Base-by-base conservation (phyloP, 2,888 invertebrate species). In the Meliscaeva auricollis region DNA sequence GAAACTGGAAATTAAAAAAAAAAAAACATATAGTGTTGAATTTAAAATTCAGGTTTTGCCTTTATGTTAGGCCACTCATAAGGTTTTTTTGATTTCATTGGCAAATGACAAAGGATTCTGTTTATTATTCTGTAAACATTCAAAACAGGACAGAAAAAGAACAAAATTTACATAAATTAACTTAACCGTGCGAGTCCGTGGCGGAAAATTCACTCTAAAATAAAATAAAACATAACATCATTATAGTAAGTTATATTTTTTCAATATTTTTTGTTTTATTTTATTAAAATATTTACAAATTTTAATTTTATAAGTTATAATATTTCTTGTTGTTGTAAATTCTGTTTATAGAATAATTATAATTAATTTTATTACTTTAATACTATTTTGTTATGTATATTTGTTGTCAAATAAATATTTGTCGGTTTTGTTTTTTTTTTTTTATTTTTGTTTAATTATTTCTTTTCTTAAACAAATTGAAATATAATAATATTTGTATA, bases 401-500 rank as follows among this genome's bases (percentile, higher is more conserved):
- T 69, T 74, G 64, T 74, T 83, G 22, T 78, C 69, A 79, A 83
- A 83, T 83, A 83, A 79, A 79, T 83, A 83, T 73, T 70, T 78
- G 17, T 72, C 66, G 35, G 35, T 17, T 77, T 35, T 52, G 22
- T 60, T 64, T 17, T 26, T 44, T 38, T 60, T 3, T 22, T 20
- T 38, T 15, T 11, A 22, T 26, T 26, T 26, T 26, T 26, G 26
- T 26, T 26, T n/a, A 13, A 46, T 64, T n/a, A 41, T 46, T 38
- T 4, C 35, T 35, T n/a, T 54, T 69, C 30, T 30, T 66, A 79
- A 79, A 70, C 68, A 69, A 64, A 74, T 38, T 69, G 13, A 69
- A 73, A 69, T 50, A 69, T 60, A 58, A 44, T 15, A 41, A 30
- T 48, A 52, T 69, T 32, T 68, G 60, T 70, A 17, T 70, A 75